A percentile compares a stretch with the other conserved stretches of the same genome.
phyloP scores from a whole-genome alignment of 92 coral and sea anemone species.

The Palythoa heliodiscus region DNA sequence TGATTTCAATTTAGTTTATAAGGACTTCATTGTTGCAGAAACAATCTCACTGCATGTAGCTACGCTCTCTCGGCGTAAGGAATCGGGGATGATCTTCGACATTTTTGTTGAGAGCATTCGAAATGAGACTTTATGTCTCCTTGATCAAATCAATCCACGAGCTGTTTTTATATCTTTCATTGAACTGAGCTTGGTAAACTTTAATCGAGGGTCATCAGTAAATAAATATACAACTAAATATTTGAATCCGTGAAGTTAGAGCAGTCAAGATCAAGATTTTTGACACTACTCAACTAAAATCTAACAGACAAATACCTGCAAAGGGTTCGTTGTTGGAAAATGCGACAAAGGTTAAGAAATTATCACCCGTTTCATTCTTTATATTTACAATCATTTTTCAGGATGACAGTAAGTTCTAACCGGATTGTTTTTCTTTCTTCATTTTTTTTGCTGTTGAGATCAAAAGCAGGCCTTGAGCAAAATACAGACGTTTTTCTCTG shows the following conservation, averaged over 20 bases:
- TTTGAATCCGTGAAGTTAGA: background rate
- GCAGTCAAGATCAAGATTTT: background rate
- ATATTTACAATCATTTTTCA: background rate
- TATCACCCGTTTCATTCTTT: background rate
- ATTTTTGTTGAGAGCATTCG: background rate
- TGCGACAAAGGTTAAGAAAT: background rate
- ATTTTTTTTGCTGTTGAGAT: background rate
- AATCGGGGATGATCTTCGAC: background rate
- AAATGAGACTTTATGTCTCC: background rate
- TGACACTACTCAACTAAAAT: background rate
- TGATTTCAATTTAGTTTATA: background rate
- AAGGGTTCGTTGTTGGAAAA: background rate
- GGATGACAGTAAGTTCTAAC: background rate
- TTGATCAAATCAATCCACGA: background rate
- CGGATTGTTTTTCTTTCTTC: background rate
- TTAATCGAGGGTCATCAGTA: background rate
- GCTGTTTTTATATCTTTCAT: background rate
- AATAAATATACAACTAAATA: slow-evolving; percentile 9
- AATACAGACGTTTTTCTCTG: background rate
- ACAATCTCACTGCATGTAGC: background rate
- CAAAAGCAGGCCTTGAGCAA: background rate
- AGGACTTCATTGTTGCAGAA: background rate
- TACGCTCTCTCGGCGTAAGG: background rate
- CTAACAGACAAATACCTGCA: background rate
- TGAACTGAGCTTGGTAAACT: background rate